Base-by-base conservation (phyloP, 1,140 invertebrate species). In the Drosophila bifasciata region DNA sequence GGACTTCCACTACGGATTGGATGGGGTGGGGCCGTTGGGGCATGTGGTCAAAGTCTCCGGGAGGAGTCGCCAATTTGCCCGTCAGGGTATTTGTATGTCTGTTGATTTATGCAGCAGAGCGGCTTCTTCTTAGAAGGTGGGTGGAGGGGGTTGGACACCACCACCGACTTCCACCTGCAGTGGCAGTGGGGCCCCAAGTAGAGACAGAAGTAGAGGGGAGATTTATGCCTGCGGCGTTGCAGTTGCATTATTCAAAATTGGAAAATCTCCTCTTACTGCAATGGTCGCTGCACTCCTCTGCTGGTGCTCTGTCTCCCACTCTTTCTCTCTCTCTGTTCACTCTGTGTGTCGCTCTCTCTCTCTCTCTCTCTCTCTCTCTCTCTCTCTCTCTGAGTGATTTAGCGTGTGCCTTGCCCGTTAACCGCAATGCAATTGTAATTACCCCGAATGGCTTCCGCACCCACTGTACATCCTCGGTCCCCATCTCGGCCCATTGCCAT, bases 371-470 rank as follows among this genome's bases (percentile, higher is more conserved):
- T 13, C 15, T 6, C 9, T 3, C n/a, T 15, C 15, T 25, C 1
- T 15, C 23, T 15, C 49, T 3, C n/a, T 28, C 46, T 41, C 28
- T 81, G 59, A 80, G 81, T 85, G 83, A 85, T 85, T 85, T 85
- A 85, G 81, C 77, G 83, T 85, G 80, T 73, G 69, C 69, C 81
- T 67, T 63, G 77, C 55, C 81, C 73, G 83, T 85, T 81, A 85
- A 85, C 83, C 83, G 77, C 83, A 86, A 88, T 88, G 83, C 83
- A 86, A 88, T 83, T 88, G 83, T 86, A 88, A 86, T 86, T 86
- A 86, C 83, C 83, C 62, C 74, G 70, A 83, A 79, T 86, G 58
- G 83, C 62, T 83, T 86, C 83, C 81, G 81, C 58, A 52, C 25
- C n/a, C 23, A 19, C 32, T 11, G 9, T 36, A 1, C 32, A 17